Percentiles rank a stretch among this genome's conserved stretches.
Evolutionary conservation across 2,113 vertebrate species (phyloP).

Genomic region (Pedionomus torquatus): DNA sequence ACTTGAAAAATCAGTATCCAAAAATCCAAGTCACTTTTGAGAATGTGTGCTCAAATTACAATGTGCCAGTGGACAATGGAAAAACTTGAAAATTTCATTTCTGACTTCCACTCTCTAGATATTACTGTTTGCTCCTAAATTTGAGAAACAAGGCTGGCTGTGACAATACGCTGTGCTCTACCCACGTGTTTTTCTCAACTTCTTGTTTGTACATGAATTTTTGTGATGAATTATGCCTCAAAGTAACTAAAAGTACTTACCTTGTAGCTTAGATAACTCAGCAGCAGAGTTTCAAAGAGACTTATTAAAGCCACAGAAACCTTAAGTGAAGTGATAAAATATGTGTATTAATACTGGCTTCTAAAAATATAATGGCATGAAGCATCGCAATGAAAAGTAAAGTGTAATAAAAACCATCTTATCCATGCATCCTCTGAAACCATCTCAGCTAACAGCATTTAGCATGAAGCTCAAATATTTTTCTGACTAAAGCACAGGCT

Average conservation of each 20-base stretch:
- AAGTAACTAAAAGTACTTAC: slow-evolving; percentile 60
- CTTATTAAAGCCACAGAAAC: slow-evolving; percentile 85
- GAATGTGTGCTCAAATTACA: neutral
- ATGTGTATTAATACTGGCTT: neutral
- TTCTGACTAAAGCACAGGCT: neutral
- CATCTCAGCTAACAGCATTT: neutral
- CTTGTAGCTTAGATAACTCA: slow-evolving; percentile 86
- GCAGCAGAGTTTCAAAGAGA: slow-evolving; percentile 82
- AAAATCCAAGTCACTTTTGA: neutral
- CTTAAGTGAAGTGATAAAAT: slow-evolving; percentile 55
- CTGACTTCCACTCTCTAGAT: neutral
- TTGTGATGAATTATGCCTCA: neutral
- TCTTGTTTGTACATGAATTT: neutral
- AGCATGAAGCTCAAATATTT: neutral
- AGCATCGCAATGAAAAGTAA: neutral
- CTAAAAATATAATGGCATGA: neutral
- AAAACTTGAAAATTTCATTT: neutral
- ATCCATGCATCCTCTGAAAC: neutral
- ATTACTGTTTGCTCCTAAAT: neutral
- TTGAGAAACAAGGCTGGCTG: neutral
- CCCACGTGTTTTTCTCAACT: neutral
- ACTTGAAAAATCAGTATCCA: neutral
- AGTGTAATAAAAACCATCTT: neutral
- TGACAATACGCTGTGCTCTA: neutral
- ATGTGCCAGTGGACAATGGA: neutral